A percentile compares a stretch with the other conserved stretches of the same genome.
phyloP scores from a whole-genome alignment of 2,797 vertebrate species.

The Halcyon badia region DNA sequence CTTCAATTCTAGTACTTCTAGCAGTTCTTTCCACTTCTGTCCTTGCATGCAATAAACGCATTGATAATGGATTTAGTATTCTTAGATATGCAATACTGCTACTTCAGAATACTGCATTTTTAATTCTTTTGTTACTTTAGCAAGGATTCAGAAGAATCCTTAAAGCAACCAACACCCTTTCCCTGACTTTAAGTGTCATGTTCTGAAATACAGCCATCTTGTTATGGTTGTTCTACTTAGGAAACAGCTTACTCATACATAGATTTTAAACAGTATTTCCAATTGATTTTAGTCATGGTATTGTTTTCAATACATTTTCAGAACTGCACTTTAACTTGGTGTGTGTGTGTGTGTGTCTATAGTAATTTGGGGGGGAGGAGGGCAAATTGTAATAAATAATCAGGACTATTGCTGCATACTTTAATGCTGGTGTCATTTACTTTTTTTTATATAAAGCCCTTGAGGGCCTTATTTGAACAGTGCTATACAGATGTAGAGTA shows the following conservation, averaged over 20 bases:
- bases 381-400: not conserved
- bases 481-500: not conserved
- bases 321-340: not conserved
- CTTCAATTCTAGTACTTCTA: not conserved
- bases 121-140: not conserved
- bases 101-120: not conserved
- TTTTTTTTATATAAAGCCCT: not conserved
- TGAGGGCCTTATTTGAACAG: not conserved
- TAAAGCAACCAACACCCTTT: not conserved
- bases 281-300: not conserved
- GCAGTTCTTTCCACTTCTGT: not conserved
- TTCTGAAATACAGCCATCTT: not conserved
- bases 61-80: not conserved
- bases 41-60: not conserved
- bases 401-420: not conserved
- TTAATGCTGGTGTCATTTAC: not conserved
- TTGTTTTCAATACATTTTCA: not conserved
- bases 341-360: too few relatives aligned
- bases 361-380: not conserved
- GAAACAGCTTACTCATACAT: not conserved
- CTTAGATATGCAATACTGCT: not conserved
- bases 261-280: not conserved
- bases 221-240: not conserved
- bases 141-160: not conserved
- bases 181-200: not conserved